Conservation (phyloP, 2,888 invertebrate species). For the Lordiphosa andalusiaca region DNA sequence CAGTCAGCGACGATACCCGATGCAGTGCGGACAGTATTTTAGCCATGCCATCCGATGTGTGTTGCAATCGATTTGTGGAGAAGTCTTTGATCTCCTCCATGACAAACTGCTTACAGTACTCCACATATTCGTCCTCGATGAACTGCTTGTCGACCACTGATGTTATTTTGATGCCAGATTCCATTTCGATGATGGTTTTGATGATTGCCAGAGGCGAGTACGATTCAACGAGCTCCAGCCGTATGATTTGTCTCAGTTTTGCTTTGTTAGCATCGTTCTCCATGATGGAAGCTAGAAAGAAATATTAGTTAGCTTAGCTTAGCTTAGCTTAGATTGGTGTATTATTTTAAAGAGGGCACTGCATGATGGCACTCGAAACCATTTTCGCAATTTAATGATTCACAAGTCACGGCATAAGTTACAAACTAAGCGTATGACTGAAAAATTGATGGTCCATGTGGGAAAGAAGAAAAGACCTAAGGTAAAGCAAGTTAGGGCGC, state of each 20-base stretch:
- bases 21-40: neutral
- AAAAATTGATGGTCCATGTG: no score
- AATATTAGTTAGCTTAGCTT: neutral
- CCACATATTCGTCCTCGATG: conserved; percentile 3
- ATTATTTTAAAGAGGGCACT: no score
- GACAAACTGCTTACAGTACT: neutral
- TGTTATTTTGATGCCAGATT: neutral
- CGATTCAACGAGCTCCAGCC: neutral
- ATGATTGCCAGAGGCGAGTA: neutral
- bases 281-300: neutral
- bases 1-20: neutral
- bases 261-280: conserved; percentile 1
- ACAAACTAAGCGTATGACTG: no score
- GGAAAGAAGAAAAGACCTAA: no score
- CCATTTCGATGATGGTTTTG: neutral
- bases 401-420: no score
- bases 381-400: no score
- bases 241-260: neutral
- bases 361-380: no score
- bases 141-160: neutral
- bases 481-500: no score
- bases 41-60: neutral
- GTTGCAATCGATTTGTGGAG: neutral
- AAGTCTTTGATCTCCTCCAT: neutral
- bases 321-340: no score